Conservation (phyloP, 2,113 vertebrate species). For the Tetrao urogallus region DNA sequence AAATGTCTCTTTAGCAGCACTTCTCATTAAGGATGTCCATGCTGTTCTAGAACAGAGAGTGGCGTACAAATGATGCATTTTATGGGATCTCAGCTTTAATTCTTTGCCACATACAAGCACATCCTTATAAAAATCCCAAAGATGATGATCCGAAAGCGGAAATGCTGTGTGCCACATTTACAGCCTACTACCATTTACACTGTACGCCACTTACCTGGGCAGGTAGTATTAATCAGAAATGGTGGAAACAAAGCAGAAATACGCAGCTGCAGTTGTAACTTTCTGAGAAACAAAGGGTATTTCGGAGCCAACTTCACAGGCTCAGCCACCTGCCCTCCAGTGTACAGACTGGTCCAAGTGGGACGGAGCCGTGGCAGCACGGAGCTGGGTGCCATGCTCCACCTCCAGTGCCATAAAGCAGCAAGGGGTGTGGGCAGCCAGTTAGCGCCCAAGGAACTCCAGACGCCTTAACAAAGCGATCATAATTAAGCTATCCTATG, state of each 20-base stretch:
- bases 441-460: not conserved
- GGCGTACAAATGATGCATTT: conserved; percentile 92
- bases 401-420: not conserved
- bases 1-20: conserved; percentile 83
- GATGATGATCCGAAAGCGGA: not conserved
- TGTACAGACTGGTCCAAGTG: not conserved
- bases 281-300: not conserved
- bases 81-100: conserved; percentile 90
- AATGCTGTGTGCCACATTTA: conserved; percentile 16
- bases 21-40: conserved; percentile 89
- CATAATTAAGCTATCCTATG: not conserved
- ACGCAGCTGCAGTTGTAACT: not conserved
- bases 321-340: rapidly evolving
- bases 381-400: not conserved
- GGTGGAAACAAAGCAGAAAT: not conserved
- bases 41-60: conserved; percentile 87
- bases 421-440: not conserved
- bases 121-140: conserved; percentile 48
- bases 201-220: not conserved
- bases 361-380: not conserved
- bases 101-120: conserved; percentile 80
- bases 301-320: not conserved
- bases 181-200: not conserved
- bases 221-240: not conserved
- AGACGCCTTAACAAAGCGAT: not conserved